Evolutionary conservation across 2,888 invertebrate species (phyloP).

Genomic region (Agrochola macilenta): DNA sequence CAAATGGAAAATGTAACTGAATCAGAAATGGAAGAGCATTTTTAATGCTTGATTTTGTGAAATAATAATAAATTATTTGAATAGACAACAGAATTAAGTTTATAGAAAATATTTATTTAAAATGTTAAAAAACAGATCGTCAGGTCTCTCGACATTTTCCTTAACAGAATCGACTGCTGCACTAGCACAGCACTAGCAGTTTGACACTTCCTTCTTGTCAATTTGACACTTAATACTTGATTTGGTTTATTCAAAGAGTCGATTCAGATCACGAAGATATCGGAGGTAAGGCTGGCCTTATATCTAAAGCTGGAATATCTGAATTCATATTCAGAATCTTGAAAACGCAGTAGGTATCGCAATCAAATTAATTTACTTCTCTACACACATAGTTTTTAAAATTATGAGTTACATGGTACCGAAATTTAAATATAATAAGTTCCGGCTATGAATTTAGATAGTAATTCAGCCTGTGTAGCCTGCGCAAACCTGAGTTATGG

Average conservation of each 20-base stretch:
- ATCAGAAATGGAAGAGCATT: constrained; percentile 48
- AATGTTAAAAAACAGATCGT: background rate
- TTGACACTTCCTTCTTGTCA: constrained; percentile 4
- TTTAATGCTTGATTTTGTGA: constrained; percentile 45
- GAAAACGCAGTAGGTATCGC: background rate
- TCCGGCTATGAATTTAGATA: background rate
- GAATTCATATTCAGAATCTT: constrained; percentile 8
- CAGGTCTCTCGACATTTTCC: constrained; percentile 4
- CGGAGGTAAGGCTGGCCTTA: background rate
- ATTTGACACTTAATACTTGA: background rate
- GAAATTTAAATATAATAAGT: background rate
- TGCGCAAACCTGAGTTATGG: background rate
- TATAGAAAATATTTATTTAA: background rate
- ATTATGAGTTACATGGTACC: background rate
- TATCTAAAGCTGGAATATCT: background rate
- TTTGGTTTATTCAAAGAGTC: background rate
- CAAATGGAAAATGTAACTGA: constrained; percentile 57
- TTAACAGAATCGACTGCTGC: constrained; percentile 4
- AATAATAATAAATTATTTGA: constrained; percentile 33
- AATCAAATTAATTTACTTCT: background rate
- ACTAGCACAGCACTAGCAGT: constrained; percentile 22
- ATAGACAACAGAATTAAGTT: constrained; percentile 4
- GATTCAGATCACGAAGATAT: constrained; percentile 19
- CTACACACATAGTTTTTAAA: background rate
- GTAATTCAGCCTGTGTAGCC: background rate